These are phyloP conservation scores for Pongo abelii DNA, from an alignment of 2,113 vertebrate genomes.

Conservation along the genomic window DNA sequence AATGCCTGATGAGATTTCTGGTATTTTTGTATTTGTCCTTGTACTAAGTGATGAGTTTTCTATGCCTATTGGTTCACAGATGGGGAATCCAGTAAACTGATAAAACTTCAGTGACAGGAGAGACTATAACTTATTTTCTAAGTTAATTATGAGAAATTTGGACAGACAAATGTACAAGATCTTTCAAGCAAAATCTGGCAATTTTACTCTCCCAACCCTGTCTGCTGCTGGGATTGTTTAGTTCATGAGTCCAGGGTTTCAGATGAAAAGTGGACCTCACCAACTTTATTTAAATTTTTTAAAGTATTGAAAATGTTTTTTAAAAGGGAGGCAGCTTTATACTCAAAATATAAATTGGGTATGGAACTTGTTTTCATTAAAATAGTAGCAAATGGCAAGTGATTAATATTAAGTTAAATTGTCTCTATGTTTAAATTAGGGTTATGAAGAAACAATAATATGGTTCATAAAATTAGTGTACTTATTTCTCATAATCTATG, in stretches of 20 bases:
- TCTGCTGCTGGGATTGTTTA: neutral
- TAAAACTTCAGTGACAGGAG: neutral
- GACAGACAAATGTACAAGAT: neutral
- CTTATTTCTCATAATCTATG: neutral
- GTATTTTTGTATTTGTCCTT: neutral
- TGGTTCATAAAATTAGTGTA: neutral
- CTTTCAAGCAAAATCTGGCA: neutral
- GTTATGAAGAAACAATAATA: neutral
- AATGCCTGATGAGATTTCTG: neutral
- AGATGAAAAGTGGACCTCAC: neutral
- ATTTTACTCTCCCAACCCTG: neutral
- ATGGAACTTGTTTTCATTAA: neutral
- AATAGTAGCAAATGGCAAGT: neutral
- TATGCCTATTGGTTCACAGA: neutral
- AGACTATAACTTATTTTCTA: neutral
- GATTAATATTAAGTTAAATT: conserved; percentile 35
- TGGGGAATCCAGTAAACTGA: neutral
- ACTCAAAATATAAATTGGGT: neutral
- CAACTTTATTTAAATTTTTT: neutral
- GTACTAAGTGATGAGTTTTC: neutral
- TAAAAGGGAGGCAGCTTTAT: neutral
- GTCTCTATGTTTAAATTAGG: neutral
- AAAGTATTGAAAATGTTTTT: neutral
- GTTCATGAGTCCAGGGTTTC: neutral
- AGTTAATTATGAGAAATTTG: neutral